Conservation (phyloP, 1,140 invertebrate genomes). For the Rhynchophorus ferrugineus region DNA sequence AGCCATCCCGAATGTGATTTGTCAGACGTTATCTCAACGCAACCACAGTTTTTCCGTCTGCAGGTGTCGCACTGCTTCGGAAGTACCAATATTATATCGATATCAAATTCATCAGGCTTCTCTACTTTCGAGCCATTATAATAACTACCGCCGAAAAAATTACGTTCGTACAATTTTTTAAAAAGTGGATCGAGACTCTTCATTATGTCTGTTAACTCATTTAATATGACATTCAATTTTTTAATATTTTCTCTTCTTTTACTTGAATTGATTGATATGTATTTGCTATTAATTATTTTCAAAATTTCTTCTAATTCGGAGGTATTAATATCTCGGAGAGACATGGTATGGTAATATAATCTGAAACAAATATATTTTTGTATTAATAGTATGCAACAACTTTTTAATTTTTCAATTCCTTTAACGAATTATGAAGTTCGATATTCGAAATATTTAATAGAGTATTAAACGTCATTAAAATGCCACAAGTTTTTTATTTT, state of each 20-base stretch:
- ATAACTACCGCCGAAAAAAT: constrained; percentile 46
- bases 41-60: constrained; percentile 3
- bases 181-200: constrained; percentile 35
- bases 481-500: no score
- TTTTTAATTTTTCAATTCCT: no score
- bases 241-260: neutral
- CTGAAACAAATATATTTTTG: no score
- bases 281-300: neutral
- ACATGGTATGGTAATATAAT: no score
- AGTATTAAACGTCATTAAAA: no score
- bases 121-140: constrained; percentile 47
- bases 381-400: no score
- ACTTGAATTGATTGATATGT: neutral
- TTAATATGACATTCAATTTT: neutral
- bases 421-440: no score
- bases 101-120: constrained; percentile 48
- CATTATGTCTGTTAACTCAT: constrained; percentile 25
- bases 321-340: no score
- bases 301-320: neutral
- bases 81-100: constrained; percentile 45
- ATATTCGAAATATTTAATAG: no score
- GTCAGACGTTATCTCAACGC: constrained; percentile 1
- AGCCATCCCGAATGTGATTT: constrained; percentile 24
- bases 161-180: constrained; percentile 29
- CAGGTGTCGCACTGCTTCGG: constrained; percentile 27